Percentiles rank a stretch among this genome's conserved stretches.
Conservation (phyloP, 2,797 vertebrate genomes). For the Triplophysa bombifrons region DNA sequence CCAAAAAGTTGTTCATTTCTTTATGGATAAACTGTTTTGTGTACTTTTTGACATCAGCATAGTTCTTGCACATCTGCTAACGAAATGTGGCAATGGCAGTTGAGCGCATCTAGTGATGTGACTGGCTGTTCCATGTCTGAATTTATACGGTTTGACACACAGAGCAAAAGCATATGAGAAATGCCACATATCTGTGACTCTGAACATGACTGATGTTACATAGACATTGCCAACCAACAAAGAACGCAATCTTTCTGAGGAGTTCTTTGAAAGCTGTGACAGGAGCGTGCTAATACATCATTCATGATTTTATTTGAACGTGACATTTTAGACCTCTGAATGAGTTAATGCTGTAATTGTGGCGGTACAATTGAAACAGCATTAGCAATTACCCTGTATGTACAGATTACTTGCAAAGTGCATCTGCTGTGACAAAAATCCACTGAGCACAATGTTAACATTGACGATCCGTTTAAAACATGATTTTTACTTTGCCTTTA, state of each 20-base stretch:
- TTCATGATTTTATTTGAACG: constrained; percentile 65
- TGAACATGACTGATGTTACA: constrained; percentile 33
- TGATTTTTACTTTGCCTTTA: background rate
- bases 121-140: constrained; percentile 27
- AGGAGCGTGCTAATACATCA: constrained; percentile 70
- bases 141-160: constrained; percentile 33
- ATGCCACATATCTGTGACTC: constrained; percentile 29
- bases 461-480: background rate
- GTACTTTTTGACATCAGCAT: background rate
- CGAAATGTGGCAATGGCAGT: constrained; percentile 4
- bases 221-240: constrained; percentile 64
- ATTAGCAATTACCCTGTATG: constrained; percentile 3
- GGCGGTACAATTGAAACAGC: background rate
- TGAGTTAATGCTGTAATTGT: constrained; percentile 18
- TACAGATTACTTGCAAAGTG: background rate
- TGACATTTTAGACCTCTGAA: constrained; percentile 10
- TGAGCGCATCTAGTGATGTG: background rate
- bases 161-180: constrained; percentile 29
- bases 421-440: background rate
- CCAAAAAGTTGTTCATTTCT: background rate
- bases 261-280: constrained; percentile 37
- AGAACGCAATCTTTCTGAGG: constrained; percentile 62
- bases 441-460: background rate
- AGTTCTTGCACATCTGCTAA: background rate
- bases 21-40: background rate